Base-by-base conservation (phyloP, 2,113 vertebrate genomes). In the Abramis brama region DNA sequence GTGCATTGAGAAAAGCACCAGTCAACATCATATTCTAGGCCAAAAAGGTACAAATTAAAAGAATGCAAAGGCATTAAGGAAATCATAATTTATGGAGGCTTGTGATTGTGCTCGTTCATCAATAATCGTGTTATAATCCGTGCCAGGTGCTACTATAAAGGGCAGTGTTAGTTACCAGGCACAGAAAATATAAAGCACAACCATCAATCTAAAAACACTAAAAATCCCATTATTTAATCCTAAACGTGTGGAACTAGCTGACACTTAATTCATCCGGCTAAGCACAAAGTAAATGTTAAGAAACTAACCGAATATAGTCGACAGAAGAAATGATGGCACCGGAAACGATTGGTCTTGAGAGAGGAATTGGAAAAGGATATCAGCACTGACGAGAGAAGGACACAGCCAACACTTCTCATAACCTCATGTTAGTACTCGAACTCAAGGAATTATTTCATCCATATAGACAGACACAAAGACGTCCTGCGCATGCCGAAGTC, bases 271-370 rank as follows among this genome's bases (percentile, higher is more conserved):
- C 45, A 85, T 52, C 57, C 43, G 45, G 25, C 30, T 19, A 79
- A 64, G 43, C 23, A 79, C 43, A 79, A 79, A 74, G 5, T 75
- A 68, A 80, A 85, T 19, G 27, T 23, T 78, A 75, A 77, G 12
- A 64, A 82, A 77, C 59, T 43, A 75, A 81, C 81, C 84, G 45
- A 62, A 43, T 77, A 50, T 57, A 86, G 77, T 86, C 76, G 86
- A 89, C 77, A 64, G 78, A 57, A 73, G 78, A 57, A 64, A 62
- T 62, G 60, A 79, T 89, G 86, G 86, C 84, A 87, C 86, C 79
- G 68, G 79, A 87, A 59, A 83, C 84, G 79, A 85, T 87, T 87
- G 88, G 86, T 89, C 79, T 85, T 43, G 74, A 70, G 27, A n/a
- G 33, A 79, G 57, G 33, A 78, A 78, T 57, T 78, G 55, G 77